These are phyloP conservation scores for Hoplias malabaricus DNA, from an alignment of 2,113 vertebrate genomes.

Conservation along the genomic window DNA sequence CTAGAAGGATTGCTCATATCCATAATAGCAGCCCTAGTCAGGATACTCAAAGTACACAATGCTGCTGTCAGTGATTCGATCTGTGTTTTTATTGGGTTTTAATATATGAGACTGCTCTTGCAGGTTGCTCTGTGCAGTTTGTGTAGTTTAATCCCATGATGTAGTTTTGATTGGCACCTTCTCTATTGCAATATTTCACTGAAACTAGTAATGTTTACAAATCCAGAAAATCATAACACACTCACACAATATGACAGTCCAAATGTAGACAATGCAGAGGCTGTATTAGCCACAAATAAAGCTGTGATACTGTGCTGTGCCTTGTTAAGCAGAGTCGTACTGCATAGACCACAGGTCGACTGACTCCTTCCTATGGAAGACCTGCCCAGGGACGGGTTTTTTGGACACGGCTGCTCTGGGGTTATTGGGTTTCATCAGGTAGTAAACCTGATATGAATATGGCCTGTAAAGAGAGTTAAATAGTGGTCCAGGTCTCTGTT, in stretches of 20 bases:
- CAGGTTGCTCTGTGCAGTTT: too few relatives aligned
- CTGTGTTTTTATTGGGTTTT: too few relatives aligned
- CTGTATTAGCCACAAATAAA: neutral
- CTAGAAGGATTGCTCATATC: too few relatives aligned
- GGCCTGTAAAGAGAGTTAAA: neutral
- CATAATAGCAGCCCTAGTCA: too few relatives aligned
- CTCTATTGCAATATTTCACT: too few relatives aligned
- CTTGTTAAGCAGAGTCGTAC: neutral
- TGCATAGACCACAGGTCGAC: neutral
- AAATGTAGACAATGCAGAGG: neutral
- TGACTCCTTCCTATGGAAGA: neutral
- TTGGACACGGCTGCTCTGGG: neutral
- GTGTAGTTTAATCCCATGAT: too few relatives aligned
- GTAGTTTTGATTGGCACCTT: too few relatives aligned
- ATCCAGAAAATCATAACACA: too few relatives aligned
- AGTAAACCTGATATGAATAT: neutral
- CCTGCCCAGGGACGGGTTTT: slow-evolving; percentile 31
- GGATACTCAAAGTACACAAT: too few relatives aligned
- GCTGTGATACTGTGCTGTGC: neutral
- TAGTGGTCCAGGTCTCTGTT: neutral
- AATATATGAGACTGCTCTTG: too few relatives aligned
- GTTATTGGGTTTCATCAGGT: slow-evolving; percentile 4
- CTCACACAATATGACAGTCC: neutral
- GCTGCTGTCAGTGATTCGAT: too few relatives aligned
- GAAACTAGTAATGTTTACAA: too few relatives aligned